These are phyloP conservation scores for Ennomos fuscantarius DNA, from an alignment of 2,888 invertebrate species.

Conservation along the genomic window DNA sequence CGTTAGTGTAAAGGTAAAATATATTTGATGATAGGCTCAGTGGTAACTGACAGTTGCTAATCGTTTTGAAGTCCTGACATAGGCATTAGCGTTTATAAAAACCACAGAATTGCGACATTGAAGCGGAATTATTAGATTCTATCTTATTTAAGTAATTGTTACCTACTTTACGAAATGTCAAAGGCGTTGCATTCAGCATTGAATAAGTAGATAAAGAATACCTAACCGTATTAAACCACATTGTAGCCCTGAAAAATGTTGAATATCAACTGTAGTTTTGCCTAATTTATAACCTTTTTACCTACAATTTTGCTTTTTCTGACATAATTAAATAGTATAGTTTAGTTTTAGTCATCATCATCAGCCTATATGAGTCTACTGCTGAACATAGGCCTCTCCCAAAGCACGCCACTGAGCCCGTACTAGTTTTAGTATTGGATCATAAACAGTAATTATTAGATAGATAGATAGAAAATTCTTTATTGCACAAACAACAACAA, in stretches of 20 bases:
- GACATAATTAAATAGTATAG: too few relatives aligned
- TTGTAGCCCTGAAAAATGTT: slow-evolving; percentile 5
- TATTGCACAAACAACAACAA: too few relatives aligned
- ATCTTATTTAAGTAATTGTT: slow-evolving; percentile 41
- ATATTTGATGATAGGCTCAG: not conserved
- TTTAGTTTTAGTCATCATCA: too few relatives aligned
- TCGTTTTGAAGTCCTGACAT: slow-evolving; percentile 34
- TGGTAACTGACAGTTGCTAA: slow-evolving; percentile 34
- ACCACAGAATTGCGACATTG: slow-evolving; percentile 38
- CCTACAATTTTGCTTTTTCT: slow-evolving; percentile 2
- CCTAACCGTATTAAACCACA: slow-evolving; percentile 1
- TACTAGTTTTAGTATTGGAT: too few relatives aligned
- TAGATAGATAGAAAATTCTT: too few relatives aligned
- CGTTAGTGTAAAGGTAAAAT: not conserved
- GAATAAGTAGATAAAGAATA: slow-evolving; percentile 1
- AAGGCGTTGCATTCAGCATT: slow-evolving; percentile 29
- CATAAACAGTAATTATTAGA: too few relatives aligned
- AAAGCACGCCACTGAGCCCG: too few relatives aligned
- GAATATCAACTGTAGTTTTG: too few relatives aligned
- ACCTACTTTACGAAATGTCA: slow-evolving; percentile 35
- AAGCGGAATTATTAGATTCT: slow-evolving; percentile 38
- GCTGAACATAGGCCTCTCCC: too few relatives aligned
- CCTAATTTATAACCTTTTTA: too few relatives aligned
- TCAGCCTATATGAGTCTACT: too few relatives aligned
- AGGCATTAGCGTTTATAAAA: slow-evolving; percentile 31